phyloP scores from a whole-genome alignment of 2,113 vertebrate species.

The Anolis carolinensis region DNA sequence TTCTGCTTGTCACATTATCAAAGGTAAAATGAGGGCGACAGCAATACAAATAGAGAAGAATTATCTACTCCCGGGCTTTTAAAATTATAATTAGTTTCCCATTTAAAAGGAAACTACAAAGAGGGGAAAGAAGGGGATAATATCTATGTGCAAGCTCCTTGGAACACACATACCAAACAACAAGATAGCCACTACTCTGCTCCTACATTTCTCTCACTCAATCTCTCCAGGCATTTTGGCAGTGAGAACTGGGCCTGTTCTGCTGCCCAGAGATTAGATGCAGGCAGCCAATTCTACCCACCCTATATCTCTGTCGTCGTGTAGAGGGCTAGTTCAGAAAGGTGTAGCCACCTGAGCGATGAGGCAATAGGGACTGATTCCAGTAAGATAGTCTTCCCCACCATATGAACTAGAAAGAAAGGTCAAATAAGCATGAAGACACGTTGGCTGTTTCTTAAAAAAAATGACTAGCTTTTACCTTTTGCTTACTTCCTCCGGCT shows the following conservation, averaged over 20 bases:
- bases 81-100: background rate
- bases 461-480: too few species aligned
- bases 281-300: background rate
- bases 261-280: background rate
- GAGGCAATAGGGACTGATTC: too few species aligned
- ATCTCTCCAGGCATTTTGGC: background rate
- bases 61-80: background rate
- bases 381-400: too few species aligned
- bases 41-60: background rate
- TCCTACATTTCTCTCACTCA: background rate
- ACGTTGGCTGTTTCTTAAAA: too few species aligned
- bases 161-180: background rate
- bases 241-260: background rate
- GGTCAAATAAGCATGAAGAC: too few species aligned
- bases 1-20: background rate
- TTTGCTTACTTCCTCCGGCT: too few species aligned
- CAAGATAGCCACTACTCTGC: background rate
- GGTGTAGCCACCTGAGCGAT: too few species aligned
- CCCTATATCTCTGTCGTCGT: background rate
- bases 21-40: too few species aligned
- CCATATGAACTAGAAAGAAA: too few species aligned
- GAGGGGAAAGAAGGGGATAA: too few species aligned
- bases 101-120: background rate
- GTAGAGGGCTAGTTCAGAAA: too few species aligned
- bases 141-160: background rate